Evolutionary conservation across 2,113 vertebrate genomes (phyloP).

Genomic region (Ochotona princeps): DNA sequence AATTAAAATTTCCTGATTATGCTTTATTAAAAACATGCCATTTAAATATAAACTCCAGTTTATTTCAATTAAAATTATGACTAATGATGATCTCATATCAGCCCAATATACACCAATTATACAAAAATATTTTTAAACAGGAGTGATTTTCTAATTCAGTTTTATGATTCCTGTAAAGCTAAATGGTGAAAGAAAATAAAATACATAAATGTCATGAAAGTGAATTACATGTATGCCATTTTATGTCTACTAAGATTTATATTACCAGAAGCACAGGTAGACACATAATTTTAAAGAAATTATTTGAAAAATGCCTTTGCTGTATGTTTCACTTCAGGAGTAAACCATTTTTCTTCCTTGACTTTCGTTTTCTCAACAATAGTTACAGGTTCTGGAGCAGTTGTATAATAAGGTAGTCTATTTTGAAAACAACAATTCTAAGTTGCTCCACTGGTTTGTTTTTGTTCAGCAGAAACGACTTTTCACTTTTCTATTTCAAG

Average conservation of each 20-base stretch:
- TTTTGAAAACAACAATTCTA: not conserved
- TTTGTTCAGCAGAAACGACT: not conserved
- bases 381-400: not conserved
- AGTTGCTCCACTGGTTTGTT: rapidly evolving
- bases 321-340: not conserved
- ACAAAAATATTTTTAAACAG: conserved; percentile 63
- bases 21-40: not conserved
- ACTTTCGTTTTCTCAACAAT: conserved; percentile 38
- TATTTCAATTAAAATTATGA: conserved; percentile 8
- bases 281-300: conserved; percentile 39
- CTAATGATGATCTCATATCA: conserved; percentile 51
- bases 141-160: conserved; percentile 67
- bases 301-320: not conserved
- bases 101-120: conserved; percentile 59
- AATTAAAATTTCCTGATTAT: not conserved
- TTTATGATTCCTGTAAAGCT: conserved; percentile 74
- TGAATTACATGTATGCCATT: conserved; percentile 66
- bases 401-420: not conserved
- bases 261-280: conserved; percentile 54
- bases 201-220: conserved; percentile 72
- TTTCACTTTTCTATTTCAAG: not conserved
- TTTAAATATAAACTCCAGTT: not conserved
- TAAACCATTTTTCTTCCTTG: conserved; percentile 12
- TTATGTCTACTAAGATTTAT: conserved; percentile 64
- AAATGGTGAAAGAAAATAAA: conserved; percentile 73